Evolutionary conservation across 2,888 invertebrate species (phyloP).

Genomic region (Pachymerium ferrugineum): DNA sequence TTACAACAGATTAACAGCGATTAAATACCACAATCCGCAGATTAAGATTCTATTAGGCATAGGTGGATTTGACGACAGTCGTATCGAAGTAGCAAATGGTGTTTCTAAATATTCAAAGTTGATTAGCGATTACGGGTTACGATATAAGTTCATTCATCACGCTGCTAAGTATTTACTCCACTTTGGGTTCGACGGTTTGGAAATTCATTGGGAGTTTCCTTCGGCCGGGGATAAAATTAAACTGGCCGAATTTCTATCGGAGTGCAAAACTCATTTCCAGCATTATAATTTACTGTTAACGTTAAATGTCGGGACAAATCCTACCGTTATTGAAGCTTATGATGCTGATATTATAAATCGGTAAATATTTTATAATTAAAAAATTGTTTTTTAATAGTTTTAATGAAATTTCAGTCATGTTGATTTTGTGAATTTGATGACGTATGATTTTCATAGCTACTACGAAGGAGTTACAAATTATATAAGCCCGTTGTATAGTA

Average conservation of each 20-base stretch:
- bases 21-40: background rate
- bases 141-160: background rate
- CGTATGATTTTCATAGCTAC: conserved; percentile 27
- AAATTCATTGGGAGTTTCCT: conserved; percentile 29
- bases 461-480: background rate
- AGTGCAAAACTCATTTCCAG: background rate
- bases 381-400: background rate
- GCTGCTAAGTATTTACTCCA: background rate
- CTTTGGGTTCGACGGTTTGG: conserved; percentile 28
- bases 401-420: background rate
- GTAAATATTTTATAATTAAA: background rate
- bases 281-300: background rate
- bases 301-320: background rate
- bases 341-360: background rate
- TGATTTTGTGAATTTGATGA: background rate
- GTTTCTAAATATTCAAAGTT: background rate
- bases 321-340: background rate
- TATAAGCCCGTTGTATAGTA: background rate
- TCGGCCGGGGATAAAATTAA: background rate
- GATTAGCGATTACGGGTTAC: background rate
- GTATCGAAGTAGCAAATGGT: too few species aligned
- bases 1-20: background rate
- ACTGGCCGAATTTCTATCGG: background rate
- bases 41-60: conserved; percentile 20
- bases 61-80: conserved; percentile 19